Percentiles rank a stretch among this genome's conserved stretches.
phyloP scores from a whole-genome alignment of 2,113 vertebrate genomes.

The Ifrita kowaldi region DNA sequence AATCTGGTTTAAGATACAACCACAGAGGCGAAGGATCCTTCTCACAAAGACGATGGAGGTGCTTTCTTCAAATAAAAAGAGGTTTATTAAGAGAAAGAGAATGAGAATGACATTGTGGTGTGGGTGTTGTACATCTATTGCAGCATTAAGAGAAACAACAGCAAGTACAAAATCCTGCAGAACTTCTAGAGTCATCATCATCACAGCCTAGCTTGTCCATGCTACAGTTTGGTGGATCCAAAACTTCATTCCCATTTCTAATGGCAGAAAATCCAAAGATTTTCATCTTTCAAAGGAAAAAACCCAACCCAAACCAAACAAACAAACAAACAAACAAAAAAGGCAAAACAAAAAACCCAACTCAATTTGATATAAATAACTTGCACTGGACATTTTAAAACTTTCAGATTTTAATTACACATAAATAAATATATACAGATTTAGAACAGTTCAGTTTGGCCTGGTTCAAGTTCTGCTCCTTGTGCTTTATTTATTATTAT shows the following conservation, averaged over 20 bases:
- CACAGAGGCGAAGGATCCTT: not conserved
- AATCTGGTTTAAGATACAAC: not conserved
- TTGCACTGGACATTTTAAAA: conserved; percentile 71
- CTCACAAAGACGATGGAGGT: conserved; percentile 43
- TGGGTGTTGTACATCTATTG: conserved; percentile 58
- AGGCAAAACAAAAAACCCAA: not conserved
- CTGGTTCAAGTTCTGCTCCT: conserved; percentile 71
- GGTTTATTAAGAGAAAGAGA: conserved; percentile 70
- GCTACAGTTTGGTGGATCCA: conserved; percentile 7
- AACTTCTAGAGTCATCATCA: conserved; percentile 10
- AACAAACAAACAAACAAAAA: not conserved
- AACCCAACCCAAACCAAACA: not conserved
- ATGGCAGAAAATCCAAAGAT: conserved; percentile 18
- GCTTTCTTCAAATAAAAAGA: conserved; percentile 57
- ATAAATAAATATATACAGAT: conserved; percentile 82
- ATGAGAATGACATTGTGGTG: conserved; percentile 56
- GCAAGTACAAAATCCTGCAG: conserved; percentile 59
- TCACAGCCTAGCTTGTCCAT: conserved; percentile 28
- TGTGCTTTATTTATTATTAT: conserved; percentile 59
- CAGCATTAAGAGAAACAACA: conserved; percentile 66
- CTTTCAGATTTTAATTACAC: conserved; percentile 78
- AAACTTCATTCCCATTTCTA: conserved; percentile 58
- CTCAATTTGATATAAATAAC: conserved; percentile 72
- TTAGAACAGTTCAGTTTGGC: conserved; percentile 61
- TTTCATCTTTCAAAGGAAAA: not conserved